Conservation (phyloP, 1,140 invertebrate species). For the Nilaparvata lugens region DNA sequence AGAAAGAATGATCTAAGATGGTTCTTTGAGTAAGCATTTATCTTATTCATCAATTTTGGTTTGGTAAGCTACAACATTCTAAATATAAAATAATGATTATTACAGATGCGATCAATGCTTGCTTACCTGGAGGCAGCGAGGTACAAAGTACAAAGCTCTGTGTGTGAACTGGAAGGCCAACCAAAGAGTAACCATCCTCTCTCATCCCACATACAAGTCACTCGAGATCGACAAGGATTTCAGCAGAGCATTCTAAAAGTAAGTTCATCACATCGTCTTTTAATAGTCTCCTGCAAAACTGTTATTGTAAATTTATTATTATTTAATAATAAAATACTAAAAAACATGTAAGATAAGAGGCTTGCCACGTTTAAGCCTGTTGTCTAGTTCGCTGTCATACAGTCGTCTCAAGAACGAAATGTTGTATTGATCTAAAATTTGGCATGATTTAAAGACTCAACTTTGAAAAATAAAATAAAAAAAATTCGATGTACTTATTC, state of each 20-base stretch:
- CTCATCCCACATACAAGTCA: constrained; percentile 73
- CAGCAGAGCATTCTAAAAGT: constrained; percentile 80
- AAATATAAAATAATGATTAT: constrained; percentile 19
- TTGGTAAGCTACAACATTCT: not conserved
- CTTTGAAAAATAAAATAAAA: no score
- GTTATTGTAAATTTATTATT: no score
- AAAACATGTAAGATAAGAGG: no score
- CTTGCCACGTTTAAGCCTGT: no score
- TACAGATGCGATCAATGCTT: constrained; percentile 83
- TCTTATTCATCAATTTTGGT: not conserved
- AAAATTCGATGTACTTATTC: no score
- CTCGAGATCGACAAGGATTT: constrained; percentile 80
- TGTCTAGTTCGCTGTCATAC: no score
- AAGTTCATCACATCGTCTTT: not conserved
- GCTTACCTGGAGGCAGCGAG: constrained; percentile 84
- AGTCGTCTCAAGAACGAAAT: no score
- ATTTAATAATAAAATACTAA: no score
- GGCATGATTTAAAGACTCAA: no score
- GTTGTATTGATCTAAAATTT: no score
- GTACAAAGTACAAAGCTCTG: constrained; percentile 71
- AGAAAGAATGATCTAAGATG: not conserved
- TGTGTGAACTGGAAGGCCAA: constrained; percentile 71
- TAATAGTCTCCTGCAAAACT: no score
- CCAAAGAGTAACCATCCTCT: constrained; percentile 68
- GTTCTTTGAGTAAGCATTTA: not conserved